Evolutionary conservation across 2,888 invertebrate species (phyloP).

Genomic region (Laspeyria flexula): DNA sequence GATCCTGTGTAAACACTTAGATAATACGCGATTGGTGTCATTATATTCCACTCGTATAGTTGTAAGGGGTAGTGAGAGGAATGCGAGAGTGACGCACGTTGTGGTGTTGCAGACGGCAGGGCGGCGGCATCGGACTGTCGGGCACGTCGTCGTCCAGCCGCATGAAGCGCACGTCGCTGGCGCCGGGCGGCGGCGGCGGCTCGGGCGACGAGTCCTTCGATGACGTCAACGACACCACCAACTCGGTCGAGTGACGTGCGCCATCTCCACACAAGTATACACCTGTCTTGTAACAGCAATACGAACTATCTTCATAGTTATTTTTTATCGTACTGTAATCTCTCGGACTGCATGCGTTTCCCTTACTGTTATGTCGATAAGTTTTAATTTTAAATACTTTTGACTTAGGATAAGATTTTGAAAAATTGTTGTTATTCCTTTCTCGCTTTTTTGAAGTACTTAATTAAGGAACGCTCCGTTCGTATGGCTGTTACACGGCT

Average conservation of each 20-base stretch:
- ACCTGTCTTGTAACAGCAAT: not conserved
- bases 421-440: conserved; percentile 33
- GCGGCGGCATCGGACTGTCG: conserved; percentile 86
- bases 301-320: not conserved
- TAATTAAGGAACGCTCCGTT: conserved; percentile 30
- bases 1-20: too few species aligned
- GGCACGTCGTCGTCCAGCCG: conserved; percentile 88
- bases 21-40: too few species aligned
- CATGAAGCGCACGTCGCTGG: conserved; percentile 90
- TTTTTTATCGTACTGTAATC: not conserved
- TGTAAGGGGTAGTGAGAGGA: not conserved
- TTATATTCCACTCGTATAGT: too few species aligned
- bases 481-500: conserved; percentile 25
- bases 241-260: conserved; percentile 87
- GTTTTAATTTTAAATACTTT: conserved; percentile 32
- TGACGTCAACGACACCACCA: conserved; percentile 90
- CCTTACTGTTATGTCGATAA: conserved; percentile 12
- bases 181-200: conserved; percentile 86
- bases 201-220: conserved; percentile 92
- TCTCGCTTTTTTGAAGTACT: conserved; percentile 33
- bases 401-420: conserved; percentile 41
- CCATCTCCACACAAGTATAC: not conserved
- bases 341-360: conserved; percentile 8
- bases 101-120: conserved; percentile 69
- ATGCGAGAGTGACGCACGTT: not conserved